These are phyloP conservation scores for Sminthurinus signatus DNA, from an alignment of 1,140 invertebrate species.

Conservation along the genomic window DNA sequence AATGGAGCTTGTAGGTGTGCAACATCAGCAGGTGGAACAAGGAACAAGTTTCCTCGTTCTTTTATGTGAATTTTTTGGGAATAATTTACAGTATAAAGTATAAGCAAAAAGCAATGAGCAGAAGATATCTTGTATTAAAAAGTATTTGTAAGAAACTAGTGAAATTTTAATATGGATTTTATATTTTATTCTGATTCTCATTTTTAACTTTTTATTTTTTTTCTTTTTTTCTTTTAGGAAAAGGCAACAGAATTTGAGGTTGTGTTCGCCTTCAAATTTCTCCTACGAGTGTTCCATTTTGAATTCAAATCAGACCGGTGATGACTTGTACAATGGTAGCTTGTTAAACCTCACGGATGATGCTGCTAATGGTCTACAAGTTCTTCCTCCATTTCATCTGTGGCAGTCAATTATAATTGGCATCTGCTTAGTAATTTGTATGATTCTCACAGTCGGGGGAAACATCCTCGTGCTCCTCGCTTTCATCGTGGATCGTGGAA, in stretches of 20 bases:
- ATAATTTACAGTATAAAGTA: no score
- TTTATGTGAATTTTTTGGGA: no score
- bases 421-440: conserved; percentile 78
- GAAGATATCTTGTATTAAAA: no score
- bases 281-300: conserved; percentile 31
- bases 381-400: conserved; percentile 75
- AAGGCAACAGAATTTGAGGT: conserved; percentile 20
- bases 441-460: conserved; percentile 85
- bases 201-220: no score
- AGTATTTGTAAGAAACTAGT: no score
- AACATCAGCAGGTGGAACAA: no score
- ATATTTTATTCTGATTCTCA: no score
- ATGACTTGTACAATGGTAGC: conserved; percentile 13
- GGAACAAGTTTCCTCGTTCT: no score
- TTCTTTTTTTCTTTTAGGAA: conserved; percentile 16
- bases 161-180: no score
- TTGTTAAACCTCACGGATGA: conserved; percentile 3
- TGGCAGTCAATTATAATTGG: conserved; percentile 89
- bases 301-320: conserved; percentile 17
- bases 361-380: conserved; percentile 38
- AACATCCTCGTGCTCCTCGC: conserved; percentile 94
- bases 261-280: conserved; percentile 24
- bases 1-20: no score
- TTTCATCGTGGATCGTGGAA: conserved; percentile 93
- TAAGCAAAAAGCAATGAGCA: no score